These are phyloP conservation scores for Steinernema hermaphroditum DNA, from an alignment of 2,888 invertebrate genomes.

Conservation along the genomic window DNA sequence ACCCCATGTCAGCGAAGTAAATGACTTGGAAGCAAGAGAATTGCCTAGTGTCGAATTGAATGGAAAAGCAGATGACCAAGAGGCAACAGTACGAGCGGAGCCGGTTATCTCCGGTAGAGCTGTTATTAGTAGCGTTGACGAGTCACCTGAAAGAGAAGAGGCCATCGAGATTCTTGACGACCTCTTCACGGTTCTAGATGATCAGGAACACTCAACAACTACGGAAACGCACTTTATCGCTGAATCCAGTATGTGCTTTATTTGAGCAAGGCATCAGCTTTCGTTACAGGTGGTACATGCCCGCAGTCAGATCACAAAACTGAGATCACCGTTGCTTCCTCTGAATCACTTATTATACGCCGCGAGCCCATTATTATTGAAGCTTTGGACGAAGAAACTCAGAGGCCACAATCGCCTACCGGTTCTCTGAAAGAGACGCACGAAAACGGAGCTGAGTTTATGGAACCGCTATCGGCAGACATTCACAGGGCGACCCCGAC, in stretches of 20 bases:
- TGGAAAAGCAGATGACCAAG: constrained; percentile 27
- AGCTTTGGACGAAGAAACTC: no score
- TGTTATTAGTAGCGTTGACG: not conserved
- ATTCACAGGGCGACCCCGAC: constrained; percentile 23
- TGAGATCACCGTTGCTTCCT: not conserved
- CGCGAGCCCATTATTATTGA: no score
- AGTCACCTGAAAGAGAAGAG: constrained; percentile 41
- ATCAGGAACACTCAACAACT: constrained; percentile 37
- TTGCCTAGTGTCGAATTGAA: constrained; percentile 36
- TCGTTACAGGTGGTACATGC: not conserved
- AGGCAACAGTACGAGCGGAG: not conserved
- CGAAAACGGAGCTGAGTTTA: not conserved
- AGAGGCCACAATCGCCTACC: not conserved
- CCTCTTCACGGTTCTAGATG: constrained; percentile 54
- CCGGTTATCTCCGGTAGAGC: constrained; percentile 6
- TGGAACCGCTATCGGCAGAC: not conserved
- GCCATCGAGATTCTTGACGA: constrained; percentile 63
- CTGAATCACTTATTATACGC: not conserved
- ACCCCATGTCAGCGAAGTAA: constrained; percentile 34
- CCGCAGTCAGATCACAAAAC: not conserved
- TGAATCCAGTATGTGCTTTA: no score
- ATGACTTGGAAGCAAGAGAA: no score
- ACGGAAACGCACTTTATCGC: no score
- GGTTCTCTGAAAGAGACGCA: constrained; percentile 1
- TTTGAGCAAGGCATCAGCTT: not conserved